Base-by-base conservation (phyloP, 2,888 invertebrate genomes). In the Lamellibrachia columna region DNA sequence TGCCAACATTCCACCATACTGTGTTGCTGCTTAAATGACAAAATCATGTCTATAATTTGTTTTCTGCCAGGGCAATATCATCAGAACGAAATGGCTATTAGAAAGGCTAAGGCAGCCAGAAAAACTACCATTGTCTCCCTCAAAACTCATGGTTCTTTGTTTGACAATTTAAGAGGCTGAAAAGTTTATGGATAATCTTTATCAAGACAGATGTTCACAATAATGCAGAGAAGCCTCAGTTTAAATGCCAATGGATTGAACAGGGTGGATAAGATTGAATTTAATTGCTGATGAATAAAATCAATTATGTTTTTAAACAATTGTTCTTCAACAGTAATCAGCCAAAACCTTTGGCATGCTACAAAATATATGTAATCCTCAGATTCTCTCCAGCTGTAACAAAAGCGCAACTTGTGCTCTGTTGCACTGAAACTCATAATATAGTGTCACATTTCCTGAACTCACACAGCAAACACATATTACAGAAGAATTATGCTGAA, bases 21-120 rank as follows among this genome's bases (percentile, higher is more conserved):
- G 75, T 75, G 75, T 75, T 75, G 75, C 75, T 75, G 75, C 75
- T 75, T 75, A 75, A 75, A 75, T 75, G 75, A n/a, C 75, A 15
- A 75, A 75, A 75, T 15, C 75, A 75, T 75, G 75, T 75, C 75
- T 75, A 75, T 75, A 75, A 6, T 75, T 75, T 75, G 15, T 75
- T 11, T 75, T 75, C n/a, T 22, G 15, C 75, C 75, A 75, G 15
- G 75, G 4, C 75, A 75, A 75, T 75, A 75, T 75, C 15, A n/a
- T 75, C 75, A 75, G n/a, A 75, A 75, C 22, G n/a, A 22, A 15
- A 22, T 22, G 22, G 22, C 75, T 22, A 75, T 22, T 22, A 75
- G 4, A 75, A 75, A 11, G 22, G 3, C 75, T 15, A 15, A 75
- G n/a, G 15, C 75, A 22, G 15, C 75, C 75, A 75, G 75, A 22